Conservation (phyloP, 2,888 invertebrate species). For the Drosophila anomelani region DNA sequence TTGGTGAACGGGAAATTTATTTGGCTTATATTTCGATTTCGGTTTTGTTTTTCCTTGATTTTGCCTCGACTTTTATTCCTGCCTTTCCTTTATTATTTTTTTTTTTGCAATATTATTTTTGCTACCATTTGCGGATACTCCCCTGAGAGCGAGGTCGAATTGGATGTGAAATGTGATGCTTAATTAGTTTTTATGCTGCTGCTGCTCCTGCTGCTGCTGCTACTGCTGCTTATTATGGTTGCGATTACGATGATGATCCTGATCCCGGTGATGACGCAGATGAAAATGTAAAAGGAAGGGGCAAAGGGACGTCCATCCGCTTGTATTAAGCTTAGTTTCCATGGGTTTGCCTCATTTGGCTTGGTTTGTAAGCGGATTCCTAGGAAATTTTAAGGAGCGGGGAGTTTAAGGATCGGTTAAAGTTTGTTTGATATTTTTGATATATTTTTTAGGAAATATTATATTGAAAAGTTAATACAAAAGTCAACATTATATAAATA, state of each 20-base stretch:
- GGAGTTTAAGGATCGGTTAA: too few relatives aligned
- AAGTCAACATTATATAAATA: not conserved
- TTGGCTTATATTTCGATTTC: slow-evolving; percentile 78
- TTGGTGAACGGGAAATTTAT: slow-evolving; percentile 71
- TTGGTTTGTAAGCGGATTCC: slow-evolving; percentile 16
- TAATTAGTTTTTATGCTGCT: slow-evolving; percentile 70
- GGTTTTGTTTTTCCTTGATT: slow-evolving; percentile 22
- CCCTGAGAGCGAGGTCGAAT: slow-evolving; percentile 46
- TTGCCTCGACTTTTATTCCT: slow-evolving; percentile 7
- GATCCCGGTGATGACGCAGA: slow-evolving; percentile 41
- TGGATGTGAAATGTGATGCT: slow-evolving; percentile 76
- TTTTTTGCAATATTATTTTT: slow-evolving; percentile 30
- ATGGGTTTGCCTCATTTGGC: not conserved
- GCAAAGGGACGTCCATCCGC: not conserved
- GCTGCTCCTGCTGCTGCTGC: slow-evolving; percentile 2
- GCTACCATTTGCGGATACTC: slow-evolving; percentile 38
- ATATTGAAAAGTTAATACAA: not conserved
- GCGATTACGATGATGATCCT: slow-evolving; percentile 53
- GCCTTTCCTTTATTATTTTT: slow-evolving; percentile 15
- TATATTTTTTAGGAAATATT: not conserved
- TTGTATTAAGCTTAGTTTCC: slow-evolving; percentile 12
- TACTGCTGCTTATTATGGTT: slow-evolving; percentile 31
- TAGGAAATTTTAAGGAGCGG: not conserved
- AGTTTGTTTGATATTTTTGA: not conserved
- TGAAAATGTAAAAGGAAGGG: slow-evolving; percentile 3